Percentiles rank a stretch among this genome's conserved stretches.
phyloP scores from a whole-genome alignment of 2,113 vertebrate genomes.

The Oxyura jamaicensis region DNA sequence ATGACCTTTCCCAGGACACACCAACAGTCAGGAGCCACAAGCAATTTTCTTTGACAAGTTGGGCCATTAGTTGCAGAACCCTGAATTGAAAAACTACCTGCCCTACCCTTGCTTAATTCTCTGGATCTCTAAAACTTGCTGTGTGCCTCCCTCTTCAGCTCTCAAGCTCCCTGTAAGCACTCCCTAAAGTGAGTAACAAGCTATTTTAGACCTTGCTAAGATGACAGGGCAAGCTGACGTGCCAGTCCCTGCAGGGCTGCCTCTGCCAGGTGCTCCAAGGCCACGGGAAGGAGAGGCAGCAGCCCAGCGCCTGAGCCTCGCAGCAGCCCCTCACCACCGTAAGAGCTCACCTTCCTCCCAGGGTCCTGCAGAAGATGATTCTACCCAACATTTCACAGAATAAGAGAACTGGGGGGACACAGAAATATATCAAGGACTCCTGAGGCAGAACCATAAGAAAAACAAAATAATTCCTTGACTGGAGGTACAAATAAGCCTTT shows the following conservation, averaged over 20 bases:
- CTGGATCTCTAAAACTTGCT: neutral
- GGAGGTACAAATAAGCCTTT: neutral
- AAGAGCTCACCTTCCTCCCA: neutral
- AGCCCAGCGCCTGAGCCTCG: neutral
- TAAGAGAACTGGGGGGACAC: neutral
- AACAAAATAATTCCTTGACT: neutral
- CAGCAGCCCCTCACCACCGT: neutral
- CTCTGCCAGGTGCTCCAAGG: neutral
- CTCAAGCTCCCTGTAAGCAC: neutral
- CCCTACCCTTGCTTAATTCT: neutral
- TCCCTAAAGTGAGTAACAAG: neutral
- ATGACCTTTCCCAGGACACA: neutral
- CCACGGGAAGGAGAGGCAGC: neutral
- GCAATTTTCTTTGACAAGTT: neutral
- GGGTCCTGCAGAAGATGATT: neutral
- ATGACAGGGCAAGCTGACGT: neutral
- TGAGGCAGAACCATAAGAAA: neutral
- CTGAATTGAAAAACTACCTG: neutral
- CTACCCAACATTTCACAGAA: neutral
- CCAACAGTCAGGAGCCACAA: neutral
- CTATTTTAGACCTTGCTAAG: neutral
- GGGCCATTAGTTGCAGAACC: neutral
- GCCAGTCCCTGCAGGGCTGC: neutral
- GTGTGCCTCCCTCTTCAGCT: accelerated
- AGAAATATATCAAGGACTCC: neutral